These are phyloP conservation scores for Porites cylindrica DNA, from an alignment of 92 coral and sea anemone species.

Conservation along the genomic window DNA sequence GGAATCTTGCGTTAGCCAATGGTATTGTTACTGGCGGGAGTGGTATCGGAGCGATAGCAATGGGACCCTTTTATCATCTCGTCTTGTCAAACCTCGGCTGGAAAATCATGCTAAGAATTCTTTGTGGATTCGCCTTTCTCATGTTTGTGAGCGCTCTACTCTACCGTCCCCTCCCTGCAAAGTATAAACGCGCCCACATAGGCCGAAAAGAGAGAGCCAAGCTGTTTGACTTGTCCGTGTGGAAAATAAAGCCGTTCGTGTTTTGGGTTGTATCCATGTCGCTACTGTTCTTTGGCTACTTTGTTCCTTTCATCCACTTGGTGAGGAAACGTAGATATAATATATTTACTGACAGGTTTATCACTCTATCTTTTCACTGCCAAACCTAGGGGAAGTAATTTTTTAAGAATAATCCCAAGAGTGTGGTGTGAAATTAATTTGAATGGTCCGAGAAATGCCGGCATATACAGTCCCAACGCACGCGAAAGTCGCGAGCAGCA, in stretches of 20 bases:
- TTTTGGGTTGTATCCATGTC: conserved; percentile 93
- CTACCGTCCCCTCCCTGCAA: conserved; percentile 78
- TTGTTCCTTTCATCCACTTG: conserved; percentile 91
- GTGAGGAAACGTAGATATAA: conserved; percentile 44
- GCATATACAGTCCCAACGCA: too few relatives aligned
- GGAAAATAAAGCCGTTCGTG: conserved; percentile 89
- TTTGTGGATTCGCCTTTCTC: conserved; percentile 70
- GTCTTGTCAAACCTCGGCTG: conserved; percentile 84
- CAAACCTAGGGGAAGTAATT: too few relatives aligned
- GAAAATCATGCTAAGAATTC: conserved; percentile 76
- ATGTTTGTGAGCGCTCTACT: conserved; percentile 76
- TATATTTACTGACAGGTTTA: too few relatives aligned
- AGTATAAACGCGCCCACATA: conserved; percentile 39
- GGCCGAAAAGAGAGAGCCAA: conserved; percentile 17
- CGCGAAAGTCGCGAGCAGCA: too few relatives aligned
- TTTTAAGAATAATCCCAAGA: too few relatives aligned
- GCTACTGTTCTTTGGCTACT: conserved; percentile 88
- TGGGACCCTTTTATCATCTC: conserved; percentile 86
- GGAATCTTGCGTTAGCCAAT: conserved; percentile 85
- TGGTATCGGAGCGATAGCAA: conserved; percentile 83
- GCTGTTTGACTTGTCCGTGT: conserved; percentile 82
- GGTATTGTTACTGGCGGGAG: conserved; percentile 91
- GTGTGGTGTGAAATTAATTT: too few relatives aligned
- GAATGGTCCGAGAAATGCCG: too few relatives aligned
- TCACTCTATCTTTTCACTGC: too few relatives aligned